phyloP scores from a whole-genome alignment of 2,888 invertebrate species.

The Caenorhabditis becei region DNA sequence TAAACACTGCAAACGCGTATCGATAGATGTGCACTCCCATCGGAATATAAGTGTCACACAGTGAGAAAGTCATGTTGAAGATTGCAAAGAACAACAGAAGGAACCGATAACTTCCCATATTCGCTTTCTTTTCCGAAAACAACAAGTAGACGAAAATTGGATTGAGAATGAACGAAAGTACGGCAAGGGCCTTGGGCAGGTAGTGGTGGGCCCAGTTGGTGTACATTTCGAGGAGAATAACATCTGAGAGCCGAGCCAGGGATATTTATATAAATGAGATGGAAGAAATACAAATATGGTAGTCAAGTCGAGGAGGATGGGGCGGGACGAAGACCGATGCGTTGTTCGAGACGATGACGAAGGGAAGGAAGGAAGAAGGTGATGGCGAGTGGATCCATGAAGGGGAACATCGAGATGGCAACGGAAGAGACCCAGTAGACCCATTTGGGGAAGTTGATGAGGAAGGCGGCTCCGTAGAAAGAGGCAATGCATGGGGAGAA shows the following conservation, averaged over 20 bases:
- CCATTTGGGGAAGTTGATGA: not conserved
- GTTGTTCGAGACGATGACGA: not conserved
- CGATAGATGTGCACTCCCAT: slow-evolving; percentile 4
- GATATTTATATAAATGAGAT: not conserved
- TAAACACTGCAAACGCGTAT: slow-evolving; percentile 22
- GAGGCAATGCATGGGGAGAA: slow-evolving; percentile 10
- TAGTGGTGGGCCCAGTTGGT: slow-evolving; percentile 44
- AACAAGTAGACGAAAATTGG: slow-evolving; percentile 20
- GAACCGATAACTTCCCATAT: slow-evolving; percentile 16
- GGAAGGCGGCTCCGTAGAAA: not conserved
- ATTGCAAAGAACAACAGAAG: slow-evolving; percentile 21
- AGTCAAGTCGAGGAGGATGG: not conserved
- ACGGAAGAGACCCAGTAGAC: too few relatives aligned
- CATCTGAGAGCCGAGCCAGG: not conserved
- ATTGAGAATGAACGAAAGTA: slow-evolving; percentile 23
- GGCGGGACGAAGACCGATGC: not conserved
- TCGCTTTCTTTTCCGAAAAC: slow-evolving; percentile 10
- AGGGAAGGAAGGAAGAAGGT: slow-evolving; percentile 1
- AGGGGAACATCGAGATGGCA: slow-evolving; percentile 18
- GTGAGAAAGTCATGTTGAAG: slow-evolving; percentile 36
- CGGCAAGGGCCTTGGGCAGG: slow-evolving; percentile 19
- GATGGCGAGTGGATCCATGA: slow-evolving; percentile 28
- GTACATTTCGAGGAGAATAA: slow-evolving; percentile 17
- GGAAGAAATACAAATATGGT: not conserved
- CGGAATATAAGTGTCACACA: slow-evolving; percentile 28